These are phyloP conservation scores for Dilophus febrilis DNA, from an alignment of 2,888 invertebrate genomes.

Conservation along the genomic window DNA sequence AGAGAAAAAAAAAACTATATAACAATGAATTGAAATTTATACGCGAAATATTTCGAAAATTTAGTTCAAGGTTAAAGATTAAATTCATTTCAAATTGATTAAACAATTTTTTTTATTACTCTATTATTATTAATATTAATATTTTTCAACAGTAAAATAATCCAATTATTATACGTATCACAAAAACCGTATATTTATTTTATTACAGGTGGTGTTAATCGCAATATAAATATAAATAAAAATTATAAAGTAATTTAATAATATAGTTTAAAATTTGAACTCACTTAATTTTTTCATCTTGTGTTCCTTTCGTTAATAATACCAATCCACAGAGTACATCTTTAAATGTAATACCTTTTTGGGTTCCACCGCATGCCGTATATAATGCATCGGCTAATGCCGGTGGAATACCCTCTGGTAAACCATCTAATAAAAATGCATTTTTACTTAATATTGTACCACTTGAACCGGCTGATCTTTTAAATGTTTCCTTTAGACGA, in stretches of 20 bases:
- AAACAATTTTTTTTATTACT: neutral
- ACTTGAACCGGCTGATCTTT: constrained; percentile 58
- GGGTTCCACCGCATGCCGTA: constrained; percentile 67
- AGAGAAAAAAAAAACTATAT: too few species aligned
- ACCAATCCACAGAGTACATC: constrained; percentile 76
- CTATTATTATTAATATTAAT: neutral
- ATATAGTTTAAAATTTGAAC: constrained; percentile 10
- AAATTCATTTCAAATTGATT: too few species aligned
- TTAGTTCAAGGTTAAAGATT: constrained; percentile 2
- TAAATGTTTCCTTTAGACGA: constrained; percentile 74
- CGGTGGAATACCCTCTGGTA: constrained; percentile 71
- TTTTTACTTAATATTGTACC: constrained; percentile 50
- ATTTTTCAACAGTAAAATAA: too few species aligned
- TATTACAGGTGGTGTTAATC: too few species aligned
- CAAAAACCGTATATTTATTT: too few species aligned
- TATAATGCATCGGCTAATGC: constrained; percentile 71
- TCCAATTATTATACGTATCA: too few species aligned
- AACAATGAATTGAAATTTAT: too few species aligned
- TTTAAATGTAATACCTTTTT: constrained; percentile 63
- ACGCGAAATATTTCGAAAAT: too few species aligned
- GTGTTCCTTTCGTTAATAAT: constrained; percentile 65
- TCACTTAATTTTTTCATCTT: constrained; percentile 70
- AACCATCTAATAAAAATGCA: constrained; percentile 67
- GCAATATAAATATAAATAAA: neutral
- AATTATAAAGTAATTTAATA: too few species aligned